Evolutionary conservation across 1,140 invertebrate genomes (phyloP).

Genomic region (Pachypsylla venusta): DNA sequence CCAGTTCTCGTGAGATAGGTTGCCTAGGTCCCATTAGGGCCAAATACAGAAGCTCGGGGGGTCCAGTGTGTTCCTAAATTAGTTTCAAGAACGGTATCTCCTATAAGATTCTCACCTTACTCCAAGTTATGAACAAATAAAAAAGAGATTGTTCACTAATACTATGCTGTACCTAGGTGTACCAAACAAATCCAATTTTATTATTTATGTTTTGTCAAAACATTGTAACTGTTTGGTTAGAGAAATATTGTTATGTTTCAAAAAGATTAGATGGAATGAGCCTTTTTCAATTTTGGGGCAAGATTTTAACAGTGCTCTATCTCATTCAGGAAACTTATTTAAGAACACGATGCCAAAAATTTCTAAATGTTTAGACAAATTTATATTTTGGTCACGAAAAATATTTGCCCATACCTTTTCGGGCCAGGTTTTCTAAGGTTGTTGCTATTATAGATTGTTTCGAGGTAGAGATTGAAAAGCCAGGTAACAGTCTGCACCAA

Average conservation of each 20-base stretch:
- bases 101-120: too few relatives aligned
- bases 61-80: too few relatives aligned
- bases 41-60: too few relatives aligned
- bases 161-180: not conserved
- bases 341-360: slow-evolving; percentile 10
- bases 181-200: not conserved
- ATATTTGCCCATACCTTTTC: slow-evolving; percentile 19
- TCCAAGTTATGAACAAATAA: too few relatives aligned
- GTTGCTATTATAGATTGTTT: slow-evolving; percentile 24
- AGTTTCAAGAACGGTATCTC: too few relatives aligned
- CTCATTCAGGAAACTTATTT: not conserved
- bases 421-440: slow-evolving; percentile 21
- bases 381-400: slow-evolving; percentile 14
- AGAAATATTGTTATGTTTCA: slow-evolving; percentile 14
- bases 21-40: too few relatives aligned
- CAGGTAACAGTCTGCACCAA: slow-evolving; percentile 22
- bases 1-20: too few relatives aligned
- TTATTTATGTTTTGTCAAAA: not conserved
- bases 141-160: not conserved
- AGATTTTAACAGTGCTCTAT: slow-evolving; percentile 10
- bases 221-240: not conserved
- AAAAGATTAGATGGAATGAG: slow-evolving; percentile 13
- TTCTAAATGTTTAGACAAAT: slow-evolving; percentile 16
- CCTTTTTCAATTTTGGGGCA: slow-evolving; percentile 11
- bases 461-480: slow-evolving; percentile 26